Base-by-base conservation (phyloP, 2,113 vertebrate genomes). In the Etia nguti region DNA sequence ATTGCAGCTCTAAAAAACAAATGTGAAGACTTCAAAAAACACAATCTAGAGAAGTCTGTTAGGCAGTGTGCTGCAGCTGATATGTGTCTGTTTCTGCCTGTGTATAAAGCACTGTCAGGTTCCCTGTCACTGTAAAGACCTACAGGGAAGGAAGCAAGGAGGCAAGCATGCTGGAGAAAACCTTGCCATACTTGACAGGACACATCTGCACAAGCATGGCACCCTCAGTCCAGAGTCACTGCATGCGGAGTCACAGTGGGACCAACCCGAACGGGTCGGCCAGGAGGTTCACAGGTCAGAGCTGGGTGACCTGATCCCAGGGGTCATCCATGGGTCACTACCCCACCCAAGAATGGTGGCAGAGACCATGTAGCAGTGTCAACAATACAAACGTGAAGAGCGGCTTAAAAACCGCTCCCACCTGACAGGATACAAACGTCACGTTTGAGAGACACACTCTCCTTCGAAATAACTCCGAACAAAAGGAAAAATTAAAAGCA, bases 241-340 rank as follows among this genome's bases (percentile, higher is more conserved):
- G 94, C 96, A 97, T 97, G 96, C 96, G 82, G 95, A 95, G 92
- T 95, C 94, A 96, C 92, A 93, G 93, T 95, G 94, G 94, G 93
- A 91, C 91, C 92, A 86, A 95, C 90, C 95, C 91, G 2, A 90
- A 48, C 5, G 81, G 94, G 94, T 93, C 90, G 12, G 87, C 85
- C 89, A 41, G 86, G 92, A 93, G 85, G 91, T 94, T 94, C 65
- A 83, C 79, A 95, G 93, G 94, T 95, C 92, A 95, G 77, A 92
- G 88, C 88, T 81, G 86, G 88, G 89, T 93, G 94, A 95, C 94
- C 94, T 91, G 81, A 91, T 86, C 90, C 91, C 89, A 90, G 88
- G 90, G 88, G 80, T 94, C 90, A 91, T 89, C 95, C 94, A 95
- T 94, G 93, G 93, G 93, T 94, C 91, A 81, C 92, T 89, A 93